phyloP scores from a whole-genome alignment of 2,888 invertebrate genomes.

The Gandaritis pyraliata region DNA sequence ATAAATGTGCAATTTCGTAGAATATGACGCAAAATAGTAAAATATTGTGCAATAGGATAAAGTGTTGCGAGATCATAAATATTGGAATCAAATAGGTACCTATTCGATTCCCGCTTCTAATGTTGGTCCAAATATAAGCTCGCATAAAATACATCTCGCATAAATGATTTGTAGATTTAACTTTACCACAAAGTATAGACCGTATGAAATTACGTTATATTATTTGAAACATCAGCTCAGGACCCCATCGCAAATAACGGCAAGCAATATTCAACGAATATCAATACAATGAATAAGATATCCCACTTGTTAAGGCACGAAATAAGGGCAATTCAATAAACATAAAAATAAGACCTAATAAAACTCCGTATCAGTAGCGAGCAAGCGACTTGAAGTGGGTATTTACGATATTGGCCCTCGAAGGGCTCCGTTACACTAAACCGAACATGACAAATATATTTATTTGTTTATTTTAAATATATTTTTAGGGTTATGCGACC shows the following conservation, averaged over 20 bases:
- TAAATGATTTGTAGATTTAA: no score
- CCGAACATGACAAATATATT: conserved; percentile 26
- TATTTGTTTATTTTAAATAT: conserved; percentile 28
- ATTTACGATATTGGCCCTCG: conserved; percentile 62
- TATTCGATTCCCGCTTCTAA: conserved; percentile 32
- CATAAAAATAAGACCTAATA: conserved; percentile 72
- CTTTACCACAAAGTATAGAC: no score
- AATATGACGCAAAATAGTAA: conserved; percentile 41
- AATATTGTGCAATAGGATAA: conserved; percentile 32
- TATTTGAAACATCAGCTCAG: no score
- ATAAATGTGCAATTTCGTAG: conserved; percentile 38
- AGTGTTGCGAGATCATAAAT: conserved; percentile 40
- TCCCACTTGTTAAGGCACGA: conserved; percentile 27
- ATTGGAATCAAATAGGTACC: conserved; percentile 41
- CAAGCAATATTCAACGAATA: conserved; percentile 16
- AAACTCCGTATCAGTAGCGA: conserved; percentile 69
- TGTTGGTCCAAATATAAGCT: no score
- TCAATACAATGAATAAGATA: conserved; percentile 29
- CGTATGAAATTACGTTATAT: no score
- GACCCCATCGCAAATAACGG: conserved; percentile 6
- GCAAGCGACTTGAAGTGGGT: conserved; percentile 60
- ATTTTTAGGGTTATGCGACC: conserved; percentile 5
- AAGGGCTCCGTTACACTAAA: conserved; percentile 51
- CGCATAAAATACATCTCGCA: conserved; percentile 28
- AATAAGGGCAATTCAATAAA: conserved; percentile 64